Base-by-base conservation (phyloP, 1,140 invertebrate genomes). In the Trachelipus rathkii region DNA sequence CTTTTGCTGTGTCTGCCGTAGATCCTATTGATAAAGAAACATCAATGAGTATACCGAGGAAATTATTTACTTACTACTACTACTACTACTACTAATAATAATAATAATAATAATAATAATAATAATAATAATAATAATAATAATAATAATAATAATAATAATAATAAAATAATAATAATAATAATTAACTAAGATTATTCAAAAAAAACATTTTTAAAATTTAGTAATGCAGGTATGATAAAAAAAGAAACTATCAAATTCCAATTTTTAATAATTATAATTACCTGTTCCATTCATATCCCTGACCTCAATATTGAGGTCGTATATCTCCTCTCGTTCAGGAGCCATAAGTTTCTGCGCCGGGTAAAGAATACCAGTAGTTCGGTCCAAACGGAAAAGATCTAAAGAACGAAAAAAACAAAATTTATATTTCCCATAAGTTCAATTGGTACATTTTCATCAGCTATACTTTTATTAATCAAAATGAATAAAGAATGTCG, bases 281-380 rank as follows among this genome's bases (percentile, higher is more conserved):
- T 33, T 71, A 71, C 33, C 44, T 45, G 85, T 87, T 23, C 91
- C 92, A 67, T 87, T 89, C 5, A 89, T 89, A 84, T 95, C 94
- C 19, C 89, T 86, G 0, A 92, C 93, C 81, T 91, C 88, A 11
- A 95, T 90, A 44, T 88, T 86, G 15, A 95, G 84, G 73, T 85
- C 24, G 88, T 87, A 23, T 87, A 85, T 82, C 86, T 84, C 21
- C 91, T 92, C 0, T 19, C 67, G 67, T 46, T 50, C 71, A 6
- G 67, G 73, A 33, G 76, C 74, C 10, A 87, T 82, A 10, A 94
- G 87, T 4, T 90, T 89, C 68, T 89, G 87, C 0, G 90, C 88
- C 0, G 93, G 91, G 84, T 92, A 93, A 1, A 95, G 85, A 79
- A 95, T 91, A 43, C 93, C 93, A 6, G 88, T 89, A 75, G 88